Evolutionary conservation across 92 coral and sea anemone genomes (phyloP).

Genomic region (Parazoanthus atlanticus): DNA sequence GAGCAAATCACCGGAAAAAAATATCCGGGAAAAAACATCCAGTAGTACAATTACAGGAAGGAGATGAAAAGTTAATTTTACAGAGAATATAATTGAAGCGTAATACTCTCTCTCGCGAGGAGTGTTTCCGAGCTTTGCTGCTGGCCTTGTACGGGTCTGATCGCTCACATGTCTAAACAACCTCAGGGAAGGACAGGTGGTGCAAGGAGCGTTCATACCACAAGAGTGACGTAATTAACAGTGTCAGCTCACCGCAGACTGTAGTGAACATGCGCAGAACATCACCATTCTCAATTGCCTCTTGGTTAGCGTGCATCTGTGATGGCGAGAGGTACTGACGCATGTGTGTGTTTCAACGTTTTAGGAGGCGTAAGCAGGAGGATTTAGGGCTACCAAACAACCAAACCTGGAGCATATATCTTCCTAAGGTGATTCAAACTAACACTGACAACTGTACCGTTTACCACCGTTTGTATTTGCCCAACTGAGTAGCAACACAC

Average conservation of each 20-base stretch:
- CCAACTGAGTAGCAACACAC: neutral
- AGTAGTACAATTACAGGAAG: neutral
- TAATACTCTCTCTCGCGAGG: neutral
- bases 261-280: neutral
- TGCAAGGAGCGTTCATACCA: neutral
- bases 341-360: neutral
- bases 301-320: neutral
- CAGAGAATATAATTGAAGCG: neutral
- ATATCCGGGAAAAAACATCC: no score
- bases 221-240: neutral
- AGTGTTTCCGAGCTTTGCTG: neutral
- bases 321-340: neutral
- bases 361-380: neutral
- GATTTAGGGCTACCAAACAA: neutral
- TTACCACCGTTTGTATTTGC: neutral
- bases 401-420: constrained; percentile 11
- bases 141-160: neutral
- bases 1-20: neutral
- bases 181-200: neutral
- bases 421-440: neutral
- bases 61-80: neutral
- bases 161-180: neutral
- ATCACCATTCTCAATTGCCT: neutral
- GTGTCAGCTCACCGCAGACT: neutral
- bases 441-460: neutral